phyloP scores from a whole-genome alignment of 2,113 vertebrate species.

The Australoheros scitulus region DNA sequence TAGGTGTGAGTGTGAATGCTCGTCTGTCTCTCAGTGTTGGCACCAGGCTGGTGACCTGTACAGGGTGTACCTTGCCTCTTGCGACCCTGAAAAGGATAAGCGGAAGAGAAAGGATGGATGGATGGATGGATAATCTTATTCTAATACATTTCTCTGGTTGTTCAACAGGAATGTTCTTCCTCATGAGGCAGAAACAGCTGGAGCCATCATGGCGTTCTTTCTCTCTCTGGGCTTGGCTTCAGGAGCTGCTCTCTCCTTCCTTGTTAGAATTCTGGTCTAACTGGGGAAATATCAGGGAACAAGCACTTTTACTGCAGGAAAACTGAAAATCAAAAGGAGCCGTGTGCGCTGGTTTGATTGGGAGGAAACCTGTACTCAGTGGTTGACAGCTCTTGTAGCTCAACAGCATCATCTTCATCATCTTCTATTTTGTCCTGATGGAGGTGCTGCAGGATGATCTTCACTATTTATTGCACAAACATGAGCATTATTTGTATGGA shows the following conservation, averaged over 20 bases:
- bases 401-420: background rate
- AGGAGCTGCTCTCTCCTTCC: slow-evolving; percentile 82
- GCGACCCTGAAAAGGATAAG: too few relatives aligned
- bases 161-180: slow-evolving; percentile 81
- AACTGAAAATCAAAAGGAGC: background rate
- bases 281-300: background rate
- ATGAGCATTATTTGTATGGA: background rate
- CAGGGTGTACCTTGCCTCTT: too few relatives aligned
- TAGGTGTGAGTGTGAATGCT: too few relatives aligned
- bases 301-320: too few relatives aligned
- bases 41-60: too few relatives aligned
- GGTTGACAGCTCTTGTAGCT: background rate
- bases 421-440: background rate
- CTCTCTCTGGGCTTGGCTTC: slow-evolving; percentile 86
- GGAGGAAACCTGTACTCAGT: background rate
- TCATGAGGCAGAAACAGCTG: slow-evolving; percentile 85
- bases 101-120: too few relatives aligned
- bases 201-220: slow-evolving; percentile 89
- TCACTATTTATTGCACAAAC: background rate
- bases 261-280: slow-evolving; percentile 57
- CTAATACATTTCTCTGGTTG: background rate
- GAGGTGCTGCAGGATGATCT: background rate
- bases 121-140: too few relatives aligned
- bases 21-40: too few relatives aligned
- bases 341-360: too few relatives aligned